Percentiles rank a stretch among this genome's conserved stretches.
These are phyloP conservation scores for Paradoxurus hermaphroditus DNA, from an alignment of 2,113 vertebrate species.

Conservation along the genomic window DNA sequence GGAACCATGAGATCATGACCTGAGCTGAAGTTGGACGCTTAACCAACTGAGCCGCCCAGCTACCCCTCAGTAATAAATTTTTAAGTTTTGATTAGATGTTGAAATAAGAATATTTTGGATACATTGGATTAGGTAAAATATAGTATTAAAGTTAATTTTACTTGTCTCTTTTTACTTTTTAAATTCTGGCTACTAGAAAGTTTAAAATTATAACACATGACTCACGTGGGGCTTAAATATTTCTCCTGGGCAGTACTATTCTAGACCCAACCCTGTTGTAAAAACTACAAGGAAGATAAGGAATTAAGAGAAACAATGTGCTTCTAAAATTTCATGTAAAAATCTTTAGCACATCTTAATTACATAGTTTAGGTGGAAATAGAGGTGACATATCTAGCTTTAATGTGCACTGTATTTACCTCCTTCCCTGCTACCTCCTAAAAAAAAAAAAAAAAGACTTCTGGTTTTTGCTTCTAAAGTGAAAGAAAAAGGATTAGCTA, in stretches of 20 bases:
- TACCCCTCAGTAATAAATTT: background rate
- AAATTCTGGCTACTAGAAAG: background rate
- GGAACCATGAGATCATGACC: no score
- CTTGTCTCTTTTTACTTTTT: background rate
- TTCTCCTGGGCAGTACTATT: constrained; percentile 1
- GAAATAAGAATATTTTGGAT: constrained; percentile 6
- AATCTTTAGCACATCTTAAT: constrained; percentile 13
- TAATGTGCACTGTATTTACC: background rate
- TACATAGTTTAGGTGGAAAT: constrained; percentile 34
- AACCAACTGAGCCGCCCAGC: no score
- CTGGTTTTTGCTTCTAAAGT: background rate
- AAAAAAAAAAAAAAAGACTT: background rate
- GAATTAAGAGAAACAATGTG: background rate
- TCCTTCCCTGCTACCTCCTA: no score
- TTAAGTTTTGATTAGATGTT: background rate
- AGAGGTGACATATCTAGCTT: background rate
- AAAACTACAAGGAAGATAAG: background rate
- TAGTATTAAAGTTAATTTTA: background rate
- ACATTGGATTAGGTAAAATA: background rate
- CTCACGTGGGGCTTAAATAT: background rate
- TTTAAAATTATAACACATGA: background rate
- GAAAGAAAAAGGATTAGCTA: background rate
- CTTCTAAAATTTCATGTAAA: background rate
- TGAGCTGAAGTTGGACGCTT: no score
- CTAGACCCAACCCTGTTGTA: background rate